Conservation (phyloP, 2,113 vertebrate genomes). For the Ochotona princeps region DNA sequence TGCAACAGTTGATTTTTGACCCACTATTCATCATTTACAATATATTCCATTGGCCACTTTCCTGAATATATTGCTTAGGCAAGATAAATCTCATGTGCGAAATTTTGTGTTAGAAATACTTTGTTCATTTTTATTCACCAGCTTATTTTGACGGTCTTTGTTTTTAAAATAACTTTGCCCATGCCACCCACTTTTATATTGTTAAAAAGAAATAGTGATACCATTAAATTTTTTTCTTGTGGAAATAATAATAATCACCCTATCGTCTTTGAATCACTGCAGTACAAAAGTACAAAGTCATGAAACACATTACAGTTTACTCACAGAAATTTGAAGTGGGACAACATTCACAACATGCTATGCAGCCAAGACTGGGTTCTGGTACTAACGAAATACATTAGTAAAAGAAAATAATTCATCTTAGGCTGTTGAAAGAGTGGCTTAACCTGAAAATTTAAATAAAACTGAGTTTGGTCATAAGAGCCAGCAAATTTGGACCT, state of each 20-base stretch:
- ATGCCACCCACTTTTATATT: too few species aligned
- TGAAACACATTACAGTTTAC: background rate
- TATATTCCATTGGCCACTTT: background rate
- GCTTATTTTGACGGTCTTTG: background rate
- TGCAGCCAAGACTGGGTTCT: background rate
- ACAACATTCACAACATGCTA: background rate
- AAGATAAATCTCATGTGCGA: background rate
- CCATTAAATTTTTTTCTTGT: background rate
- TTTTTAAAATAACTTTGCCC: background rate
- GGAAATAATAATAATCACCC: background rate
- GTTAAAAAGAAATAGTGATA: too few species aligned
- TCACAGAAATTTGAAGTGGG: background rate
- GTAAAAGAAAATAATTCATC: background rate
- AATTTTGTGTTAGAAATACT: background rate
- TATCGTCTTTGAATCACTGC: background rate
- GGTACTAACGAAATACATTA: conserved; percentile 1
- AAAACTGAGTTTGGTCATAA: background rate
- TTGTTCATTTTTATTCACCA: background rate
- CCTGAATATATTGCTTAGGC: background rate
- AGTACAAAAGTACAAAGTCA: background rate
- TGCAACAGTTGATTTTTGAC: conserved; percentile 9
- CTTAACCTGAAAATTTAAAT: background rate
- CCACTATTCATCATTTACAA: background rate
- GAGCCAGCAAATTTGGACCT: background rate
- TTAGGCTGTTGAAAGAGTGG: background rate